Evolutionary conservation across 2,888 invertebrate species (phyloP).

Genomic region (Rhagonycha lutea): DNA sequence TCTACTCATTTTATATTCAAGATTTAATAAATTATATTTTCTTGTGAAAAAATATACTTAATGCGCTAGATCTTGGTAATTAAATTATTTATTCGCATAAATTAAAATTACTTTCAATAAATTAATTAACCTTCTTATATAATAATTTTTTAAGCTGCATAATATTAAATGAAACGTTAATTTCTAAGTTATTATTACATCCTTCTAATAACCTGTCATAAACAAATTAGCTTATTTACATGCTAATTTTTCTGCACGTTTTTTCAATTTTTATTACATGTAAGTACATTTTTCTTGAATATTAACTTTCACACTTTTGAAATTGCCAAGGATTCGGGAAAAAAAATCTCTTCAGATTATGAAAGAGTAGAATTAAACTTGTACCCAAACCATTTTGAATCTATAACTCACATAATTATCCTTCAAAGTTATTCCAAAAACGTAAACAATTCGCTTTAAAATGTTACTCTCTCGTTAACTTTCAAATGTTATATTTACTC

Average conservation of each 20-base stretch:
- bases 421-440: too few species aligned
- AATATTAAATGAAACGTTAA: not conserved
- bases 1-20: not conserved
- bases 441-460: not conserved
- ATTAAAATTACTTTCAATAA: not conserved
- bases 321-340: too few species aligned
- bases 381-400: too few species aligned
- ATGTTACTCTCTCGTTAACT: not conserved
- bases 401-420: too few species aligned
- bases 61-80: not conserved
- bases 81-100: not conserved
- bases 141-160: not conserved
- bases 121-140: not conserved
- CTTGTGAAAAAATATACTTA: not conserved
- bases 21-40: not conserved
- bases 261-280: not conserved
- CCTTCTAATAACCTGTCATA: not conserved
- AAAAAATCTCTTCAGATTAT: too few species aligned
- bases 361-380: too few species aligned
- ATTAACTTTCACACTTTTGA: too few species aligned
- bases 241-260: not conserved
- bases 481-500: not conserved
- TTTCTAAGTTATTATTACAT: not conserved
- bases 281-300: not conserved
- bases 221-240: not conserved